Base-by-base conservation (phyloP, 2,113 vertebrate genomes). In the Himantopus leucocephalus region DNA sequence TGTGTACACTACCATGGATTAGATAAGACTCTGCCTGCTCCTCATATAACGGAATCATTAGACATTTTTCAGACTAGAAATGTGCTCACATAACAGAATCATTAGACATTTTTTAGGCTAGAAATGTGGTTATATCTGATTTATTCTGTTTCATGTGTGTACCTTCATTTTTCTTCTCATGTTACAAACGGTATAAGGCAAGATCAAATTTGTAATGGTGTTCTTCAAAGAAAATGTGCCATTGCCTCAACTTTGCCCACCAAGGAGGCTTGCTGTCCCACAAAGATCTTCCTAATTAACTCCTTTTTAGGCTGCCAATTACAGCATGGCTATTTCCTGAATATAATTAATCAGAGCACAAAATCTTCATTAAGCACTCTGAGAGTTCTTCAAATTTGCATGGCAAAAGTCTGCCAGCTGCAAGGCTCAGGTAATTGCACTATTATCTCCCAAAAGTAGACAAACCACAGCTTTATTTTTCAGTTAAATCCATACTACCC, bases 381-480 rank as follows among this genome's bases (percentile, higher is more conserved):
- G 73, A 90, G 53, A 80, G 80, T 50, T 74, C 85, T 91, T 82
- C 73, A 94, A 9, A 94, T 95, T 94, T 95, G 73, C 88, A 92
- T 92, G 85, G 90, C 80, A 94, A 94, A 84, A 60, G 60, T 52
- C 88, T 89, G 64, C 47, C 72, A 94, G 88, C 86, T 94, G 91
- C 76, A 56, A 81, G 43, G 55, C 66, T 72, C 76, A 94, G 80
- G 95, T 96, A 91, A 89, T 87, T 78, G 77, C 53, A 60, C 39
- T 39, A 75, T 96, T 95, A 91, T 89, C 50, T 85, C 67, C 74
- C 59, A 13, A 43, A 77, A 91, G 66, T 8, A 91, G 90, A 91
- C 47, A 86, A 96, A 94, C 85, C 53, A 94, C 52, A 64, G 89
- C 60, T 96, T 96, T 87, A 85, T 94, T 86, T 80, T 62, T 53